Evolutionary conservation across 2,113 vertebrate genomes (phyloP), one percentile per base, ranked within the genome.

Genomic region (Lasiurus cinereus): DNA sequence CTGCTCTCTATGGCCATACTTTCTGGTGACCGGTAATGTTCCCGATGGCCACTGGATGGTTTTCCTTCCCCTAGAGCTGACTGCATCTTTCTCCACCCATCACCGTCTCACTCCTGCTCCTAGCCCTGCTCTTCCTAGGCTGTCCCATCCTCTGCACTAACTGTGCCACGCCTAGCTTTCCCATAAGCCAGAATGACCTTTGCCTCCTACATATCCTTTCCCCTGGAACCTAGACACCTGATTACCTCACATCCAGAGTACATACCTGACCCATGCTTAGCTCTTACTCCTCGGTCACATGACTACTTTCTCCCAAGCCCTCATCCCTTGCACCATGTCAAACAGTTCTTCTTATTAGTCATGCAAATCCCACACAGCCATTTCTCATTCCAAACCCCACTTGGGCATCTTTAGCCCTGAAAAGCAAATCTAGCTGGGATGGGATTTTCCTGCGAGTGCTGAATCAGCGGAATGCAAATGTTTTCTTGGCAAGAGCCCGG

Each of bases 401-500:
- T 70, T 0, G 13, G 62, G 8, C n/a, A 87, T 54, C 36, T 56
- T 56, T 22, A 77, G 52, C 27, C 33, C n/a, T 43, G 8, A 70
- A 88, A 72, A 70, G 59, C 31, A 92, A 79, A 83, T 22, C 16
- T 24, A 87, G 7, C 6, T 19, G 54, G 21, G 50, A 29, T 74
- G 67, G 67, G 56, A 43, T 67, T 76, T 69, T 74, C 52, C 70
- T 70, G 27, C 56, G 50, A 36, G n/a, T 72, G 88, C 67, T 82
- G 59, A 93, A n/a, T 92, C 59, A 64, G 43, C 18, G 14, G 67
- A 90, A 80, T 79, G 5, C 46, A 84, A 94, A 82, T 16, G 0
- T 39, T 74, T 72, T 86, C 46, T n/a, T 90, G 67, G 67, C 72
- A 72, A 80, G 29, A 19, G 29, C 24, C 46, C 50, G 21, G 14